Conservation (phyloP, 2,797 vertebrate species). For the Spondyliosoma cantharus region DNA sequence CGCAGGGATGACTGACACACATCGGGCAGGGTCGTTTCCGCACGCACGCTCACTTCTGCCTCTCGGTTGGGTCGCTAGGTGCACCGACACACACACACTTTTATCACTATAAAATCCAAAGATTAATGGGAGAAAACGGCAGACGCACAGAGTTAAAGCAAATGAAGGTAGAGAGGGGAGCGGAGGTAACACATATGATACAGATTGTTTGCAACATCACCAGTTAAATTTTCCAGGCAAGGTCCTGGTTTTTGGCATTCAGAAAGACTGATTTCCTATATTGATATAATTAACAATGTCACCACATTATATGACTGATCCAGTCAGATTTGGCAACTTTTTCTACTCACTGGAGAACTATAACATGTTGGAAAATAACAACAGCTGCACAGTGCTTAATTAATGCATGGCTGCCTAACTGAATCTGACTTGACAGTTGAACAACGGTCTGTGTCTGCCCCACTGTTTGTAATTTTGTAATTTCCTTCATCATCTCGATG, state of each 20-base stretch:
- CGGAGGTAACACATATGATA: too few species aligned
- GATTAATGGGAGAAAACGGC: too few species aligned
- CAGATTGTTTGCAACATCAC: neutral
- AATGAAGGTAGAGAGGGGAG: neutral
- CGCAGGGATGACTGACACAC: too few species aligned
- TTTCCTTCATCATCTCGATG: neutral
- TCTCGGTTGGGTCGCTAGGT: too few species aligned
- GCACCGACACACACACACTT: too few species aligned
- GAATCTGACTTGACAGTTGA: constrained; percentile 8
- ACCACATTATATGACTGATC: neutral
- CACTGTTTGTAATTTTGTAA: neutral
- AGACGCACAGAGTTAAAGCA: neutral
- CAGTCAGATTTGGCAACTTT: neutral
- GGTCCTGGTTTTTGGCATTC: neutral
- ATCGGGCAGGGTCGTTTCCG: too few species aligned
- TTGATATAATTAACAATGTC: neutral
- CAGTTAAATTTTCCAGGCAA: neutral
- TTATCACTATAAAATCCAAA: too few species aligned
- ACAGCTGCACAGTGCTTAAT: neutral
- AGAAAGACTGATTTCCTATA: neutral
- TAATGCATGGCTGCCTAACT: neutral
- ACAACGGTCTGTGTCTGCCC: neutral
- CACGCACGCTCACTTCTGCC: too few species aligned
- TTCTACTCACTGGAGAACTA: neutral
- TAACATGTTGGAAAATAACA: neutral